These are phyloP conservation scores for Euphydryas editha DNA, from an alignment of 2,888 invertebrate species.

Conservation along the genomic window DNA sequence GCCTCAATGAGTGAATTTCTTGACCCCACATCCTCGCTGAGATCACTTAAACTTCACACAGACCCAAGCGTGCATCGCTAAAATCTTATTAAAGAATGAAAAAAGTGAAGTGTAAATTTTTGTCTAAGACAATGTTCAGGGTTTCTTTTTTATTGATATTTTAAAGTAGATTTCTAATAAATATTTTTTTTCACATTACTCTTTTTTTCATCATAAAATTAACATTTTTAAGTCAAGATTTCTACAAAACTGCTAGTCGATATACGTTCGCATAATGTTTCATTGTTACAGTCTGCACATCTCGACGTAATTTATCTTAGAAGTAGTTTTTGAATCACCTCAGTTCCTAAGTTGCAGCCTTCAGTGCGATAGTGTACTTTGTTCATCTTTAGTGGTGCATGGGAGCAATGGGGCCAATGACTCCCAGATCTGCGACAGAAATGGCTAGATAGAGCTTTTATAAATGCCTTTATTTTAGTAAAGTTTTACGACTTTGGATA, in stretches of 20 bases:
- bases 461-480: conserved; percentile 24
- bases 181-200: background rate
- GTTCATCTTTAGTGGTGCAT: conserved; percentile 37
- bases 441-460: conserved; percentile 25
- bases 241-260: background rate
- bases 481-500: conserved; percentile 8
- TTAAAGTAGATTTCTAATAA: no score
- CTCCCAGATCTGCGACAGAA: conserved; percentile 47
- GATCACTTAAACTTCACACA: conserved; percentile 22
- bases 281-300: conserved; percentile 7
- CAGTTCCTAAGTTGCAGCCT: conserved; percentile 22
- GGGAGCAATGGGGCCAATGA: conserved; percentile 70
- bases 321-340: conserved; percentile 20
- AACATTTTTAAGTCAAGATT: background rate
- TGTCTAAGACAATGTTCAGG: no score
- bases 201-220: background rate
- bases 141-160: no score
- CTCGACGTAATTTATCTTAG: conserved; percentile 18
- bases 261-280: background rate
- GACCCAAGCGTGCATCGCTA: conserved; percentile 22
- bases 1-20: conserved; percentile 42
- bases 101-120: background rate
- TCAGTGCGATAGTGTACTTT: conserved; percentile 33
- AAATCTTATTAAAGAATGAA: conserved; percentile 14
- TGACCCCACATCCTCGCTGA: conserved; percentile 40